Conservation (phyloP, 2,888 invertebrate species). For the Reticulitermes lucifugus region DNA sequence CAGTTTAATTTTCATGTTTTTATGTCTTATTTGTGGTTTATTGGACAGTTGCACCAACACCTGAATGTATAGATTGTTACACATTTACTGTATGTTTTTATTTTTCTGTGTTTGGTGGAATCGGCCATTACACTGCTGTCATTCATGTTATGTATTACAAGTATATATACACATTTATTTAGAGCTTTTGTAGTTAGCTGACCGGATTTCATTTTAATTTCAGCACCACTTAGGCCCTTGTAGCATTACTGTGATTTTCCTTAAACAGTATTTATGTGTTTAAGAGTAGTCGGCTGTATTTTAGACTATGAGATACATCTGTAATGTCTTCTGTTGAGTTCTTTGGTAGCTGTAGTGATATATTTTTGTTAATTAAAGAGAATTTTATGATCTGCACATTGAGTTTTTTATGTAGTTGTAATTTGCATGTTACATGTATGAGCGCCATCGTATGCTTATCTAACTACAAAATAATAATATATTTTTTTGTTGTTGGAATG, state of each 20-base stretch:
- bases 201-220: not conserved
- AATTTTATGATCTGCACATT: not conserved
- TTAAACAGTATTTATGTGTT: not conserved
- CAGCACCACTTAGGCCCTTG: too few species aligned
- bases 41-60: slow-evolving; percentile 20
- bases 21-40: slow-evolving; percentile 3
- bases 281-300: not conserved
- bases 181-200: slow-evolving; percentile 10
- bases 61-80: not conserved
- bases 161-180: slow-evolving; percentile 5
- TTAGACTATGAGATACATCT: not conserved
- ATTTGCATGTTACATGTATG: too few species aligned
- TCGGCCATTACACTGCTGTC: slow-evolving; percentile 43
- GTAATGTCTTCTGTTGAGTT: slow-evolving; percentile 6
- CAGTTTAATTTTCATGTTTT: too few species aligned
- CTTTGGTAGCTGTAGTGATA: not conserved
- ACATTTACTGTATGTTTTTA: not conserved
- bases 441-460: too few species aligned
- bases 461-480: too few species aligned
- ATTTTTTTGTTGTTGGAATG: too few species aligned
- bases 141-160: not conserved
- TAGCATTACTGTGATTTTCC: slow-evolving; percentile 26
- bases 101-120: slow-evolving; percentile 35
- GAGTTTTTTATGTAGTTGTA: not conserved
- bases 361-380: slow-evolving; percentile 20